A percentile compares a stretch with the other conserved stretches of the same genome.
phyloP scores from a whole-genome alignment of 1,140 invertebrate genomes.

The Nasonia vitripennis region DNA sequence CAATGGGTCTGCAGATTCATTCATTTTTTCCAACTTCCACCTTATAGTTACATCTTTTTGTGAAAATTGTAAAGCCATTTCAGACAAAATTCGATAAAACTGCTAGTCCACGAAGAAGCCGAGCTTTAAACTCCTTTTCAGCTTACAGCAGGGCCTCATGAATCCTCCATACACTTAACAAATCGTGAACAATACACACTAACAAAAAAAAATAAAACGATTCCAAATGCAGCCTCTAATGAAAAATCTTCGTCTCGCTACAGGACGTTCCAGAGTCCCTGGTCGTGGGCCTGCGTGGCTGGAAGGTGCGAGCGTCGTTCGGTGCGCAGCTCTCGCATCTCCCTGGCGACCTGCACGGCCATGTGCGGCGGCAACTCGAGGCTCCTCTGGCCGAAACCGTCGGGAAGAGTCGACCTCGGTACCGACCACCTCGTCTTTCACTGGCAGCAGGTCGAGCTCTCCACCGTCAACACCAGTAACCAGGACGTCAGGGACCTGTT shows the following conservation, averaged over 20 bases:
- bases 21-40: too few species aligned
- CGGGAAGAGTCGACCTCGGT: conserved; percentile 65
- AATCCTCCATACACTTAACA: too few species aligned
- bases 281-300: conserved; percentile 73
- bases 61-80: too few species aligned
- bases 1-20: too few species aligned
- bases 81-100: too few species aligned
- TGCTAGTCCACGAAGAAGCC: too few species aligned
- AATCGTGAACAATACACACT: too few species aligned
- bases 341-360: conserved; percentile 69
- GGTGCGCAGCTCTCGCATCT: conserved; percentile 67
- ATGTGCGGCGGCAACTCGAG: conserved; percentile 69
- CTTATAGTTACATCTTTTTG: too few species aligned
- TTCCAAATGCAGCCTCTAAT: not conserved
- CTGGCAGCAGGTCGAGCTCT: conserved; percentile 72
- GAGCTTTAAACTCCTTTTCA: too few species aligned
- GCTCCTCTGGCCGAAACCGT: conserved; percentile 71
- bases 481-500: conserved; percentile 71
- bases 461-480: conserved; percentile 69
- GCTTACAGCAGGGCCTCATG: too few species aligned
- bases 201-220: too few species aligned
- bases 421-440: conserved; percentile 66
- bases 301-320: conserved; percentile 70
- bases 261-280: conserved; percentile 71
- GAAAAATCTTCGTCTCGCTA: not conserved